Percentiles rank a stretch among this genome's conserved stretches.
Evolutionary conservation across 2,888 invertebrate species (phyloP).

Genomic region (Pinctada fucata): DNA sequence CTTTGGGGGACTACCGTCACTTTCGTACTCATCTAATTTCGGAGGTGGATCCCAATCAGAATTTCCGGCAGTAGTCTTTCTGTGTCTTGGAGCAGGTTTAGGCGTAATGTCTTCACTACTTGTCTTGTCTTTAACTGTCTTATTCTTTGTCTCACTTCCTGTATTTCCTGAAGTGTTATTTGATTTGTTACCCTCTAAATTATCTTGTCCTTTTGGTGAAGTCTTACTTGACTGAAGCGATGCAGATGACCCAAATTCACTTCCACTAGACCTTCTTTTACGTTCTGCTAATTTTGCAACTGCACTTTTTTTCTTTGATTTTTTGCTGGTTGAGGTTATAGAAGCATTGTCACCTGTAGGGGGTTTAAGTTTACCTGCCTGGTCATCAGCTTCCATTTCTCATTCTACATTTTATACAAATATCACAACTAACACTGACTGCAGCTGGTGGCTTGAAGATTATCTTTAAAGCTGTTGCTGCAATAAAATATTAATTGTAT

Average conservation of each 20-base stretch:
- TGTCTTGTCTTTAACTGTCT: not conserved
- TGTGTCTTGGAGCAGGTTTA: constrained; percentile 43
- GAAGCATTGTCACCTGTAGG: constrained; percentile 20
- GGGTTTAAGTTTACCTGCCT: constrained; percentile 15
- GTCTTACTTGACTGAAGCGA: constrained; percentile 48
- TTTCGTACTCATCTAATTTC: constrained; percentile 53
- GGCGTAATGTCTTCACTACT: constrained; percentile 26
- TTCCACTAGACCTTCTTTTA: constrained; percentile 54
- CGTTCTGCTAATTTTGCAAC: constrained; percentile 65
- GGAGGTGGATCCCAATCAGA: constrained; percentile 49
- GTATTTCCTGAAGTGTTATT: not conserved
- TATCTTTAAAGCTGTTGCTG: too few species aligned
- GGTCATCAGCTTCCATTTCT: not conserved
- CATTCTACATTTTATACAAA: not conserved
- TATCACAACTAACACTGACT: not conserved
- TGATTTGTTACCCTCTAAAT: constrained; percentile 3
- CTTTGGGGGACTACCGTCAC: constrained; percentile 39
- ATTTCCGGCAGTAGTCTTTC: constrained; percentile 26
- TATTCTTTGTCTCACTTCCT: not conserved
- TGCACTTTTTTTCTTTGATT: constrained; percentile 64
- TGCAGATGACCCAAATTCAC: constrained; percentile 58
- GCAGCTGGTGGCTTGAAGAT: too few species aligned
- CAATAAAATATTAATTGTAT: too few species aligned
- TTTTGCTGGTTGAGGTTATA: constrained; percentile 38
- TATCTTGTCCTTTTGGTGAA: not conserved